Percentiles rank a stretch among this genome's conserved stretches.
Evolutionary conservation across 2,888 invertebrate genomes (phyloP).

Genomic region (Coronaproctus castanopsis): DNA sequence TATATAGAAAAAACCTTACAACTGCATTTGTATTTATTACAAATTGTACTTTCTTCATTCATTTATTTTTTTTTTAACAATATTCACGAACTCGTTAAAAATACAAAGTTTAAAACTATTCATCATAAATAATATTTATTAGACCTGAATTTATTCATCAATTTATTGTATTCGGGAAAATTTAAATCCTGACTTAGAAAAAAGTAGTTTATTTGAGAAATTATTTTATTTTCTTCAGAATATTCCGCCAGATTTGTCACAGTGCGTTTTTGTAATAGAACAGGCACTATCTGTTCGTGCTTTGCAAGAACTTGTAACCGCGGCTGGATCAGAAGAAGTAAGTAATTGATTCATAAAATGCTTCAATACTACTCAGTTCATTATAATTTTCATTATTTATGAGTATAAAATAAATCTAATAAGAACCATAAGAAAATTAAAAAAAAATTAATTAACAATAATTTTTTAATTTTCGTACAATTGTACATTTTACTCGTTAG

Average conservation of each 20-base stretch:
- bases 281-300: slow-evolving; percentile 97
- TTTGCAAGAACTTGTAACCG: slow-evolving; percentile 93
- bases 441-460: neutral
- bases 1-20: too few species aligned
- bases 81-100: too few species aligned
- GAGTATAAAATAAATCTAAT: neutral
- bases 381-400: slow-evolving; percentile 1
- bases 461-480: too few species aligned
- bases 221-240: slow-evolving; percentile 37
- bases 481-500: too few species aligned
- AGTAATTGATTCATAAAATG: slow-evolving; percentile 26
- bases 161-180: too few species aligned
- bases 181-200: too few species aligned
- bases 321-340: slow-evolving; percentile 81
- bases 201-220: too few species aligned
- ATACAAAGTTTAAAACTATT: too few species aligned
- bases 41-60: neutral
- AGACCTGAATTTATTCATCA: too few species aligned
- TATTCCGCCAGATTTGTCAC: slow-evolving; percentile 89
- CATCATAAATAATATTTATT: slow-evolving; percentile 2
- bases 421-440: too few species aligned
- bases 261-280: slow-evolving; percentile 97
- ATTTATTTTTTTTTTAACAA: slow-evolving; percentile 2
- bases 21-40: too few species aligned
- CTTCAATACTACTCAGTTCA: too few species aligned